These are phyloP conservation scores for Agrilus planipennis DNA, from an alignment of 1,140 invertebrate species.

Conservation along the genomic window DNA sequence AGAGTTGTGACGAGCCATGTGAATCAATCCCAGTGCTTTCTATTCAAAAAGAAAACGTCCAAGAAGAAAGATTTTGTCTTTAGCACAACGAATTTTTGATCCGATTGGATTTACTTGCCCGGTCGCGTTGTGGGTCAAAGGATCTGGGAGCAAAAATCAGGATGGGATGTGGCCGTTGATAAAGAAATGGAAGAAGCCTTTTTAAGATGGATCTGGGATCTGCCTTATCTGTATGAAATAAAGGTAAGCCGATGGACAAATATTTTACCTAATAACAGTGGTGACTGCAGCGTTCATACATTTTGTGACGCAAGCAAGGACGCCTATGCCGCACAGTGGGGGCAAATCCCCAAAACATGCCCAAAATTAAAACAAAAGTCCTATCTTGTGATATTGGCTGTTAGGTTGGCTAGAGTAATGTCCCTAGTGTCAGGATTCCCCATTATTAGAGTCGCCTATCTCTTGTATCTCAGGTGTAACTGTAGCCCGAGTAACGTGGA, in stretches of 20 bases:
- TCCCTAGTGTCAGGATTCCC: too few relatives aligned
- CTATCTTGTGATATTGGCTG: too few relatives aligned
- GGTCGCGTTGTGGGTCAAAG: not conserved
- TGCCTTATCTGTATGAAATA: not conserved
- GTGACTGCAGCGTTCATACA: conserved; percentile 5
- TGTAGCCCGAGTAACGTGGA: too few relatives aligned
- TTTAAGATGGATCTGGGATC: not conserved
- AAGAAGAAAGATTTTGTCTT: conserved; percentile 1
- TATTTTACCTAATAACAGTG: not conserved
- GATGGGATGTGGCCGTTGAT: not conserved
- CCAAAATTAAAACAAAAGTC: too few relatives aligned
- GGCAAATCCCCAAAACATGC: too few relatives aligned
- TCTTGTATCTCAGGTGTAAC: too few relatives aligned
- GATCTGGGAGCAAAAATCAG: not conserved
- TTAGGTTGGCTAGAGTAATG: too few relatives aligned
- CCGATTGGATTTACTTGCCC: conserved; percentile 6
- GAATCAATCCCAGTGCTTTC: not conserved
- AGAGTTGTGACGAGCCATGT: not conserved
- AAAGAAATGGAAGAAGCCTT: not conserved
- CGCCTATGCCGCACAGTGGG: conserved; percentile 1
- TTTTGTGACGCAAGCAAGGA: not conserved
- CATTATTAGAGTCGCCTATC: too few relatives aligned
- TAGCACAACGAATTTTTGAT: conserved; percentile 6
- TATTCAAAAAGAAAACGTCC: not conserved
- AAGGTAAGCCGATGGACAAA: not conserved